Percentiles rank a stretch among this genome's conserved stretches.
Evolutionary conservation across 2,113 vertebrate species (phyloP).

Genomic region (Plestiodon gilberti): DNA sequence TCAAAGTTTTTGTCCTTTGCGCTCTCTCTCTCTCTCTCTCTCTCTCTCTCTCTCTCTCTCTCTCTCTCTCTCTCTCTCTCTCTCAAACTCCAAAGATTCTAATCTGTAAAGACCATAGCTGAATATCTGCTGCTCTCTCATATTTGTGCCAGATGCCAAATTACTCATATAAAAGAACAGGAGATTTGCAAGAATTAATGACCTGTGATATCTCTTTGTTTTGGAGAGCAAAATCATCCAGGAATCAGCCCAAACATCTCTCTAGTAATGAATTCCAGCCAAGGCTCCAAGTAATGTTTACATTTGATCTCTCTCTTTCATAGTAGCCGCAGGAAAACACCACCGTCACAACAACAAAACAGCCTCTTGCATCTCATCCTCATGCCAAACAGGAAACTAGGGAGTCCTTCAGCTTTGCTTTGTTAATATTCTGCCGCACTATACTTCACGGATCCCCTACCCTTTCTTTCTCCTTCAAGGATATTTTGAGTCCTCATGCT

Average conservation of each 20-base stretch:
- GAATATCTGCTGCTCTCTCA: not conserved
- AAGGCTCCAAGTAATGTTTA: not conserved
- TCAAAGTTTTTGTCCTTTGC: slow-evolving; percentile 4
- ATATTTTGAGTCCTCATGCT: not conserved
- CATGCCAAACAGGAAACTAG: not conserved
- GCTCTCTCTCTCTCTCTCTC: not conserved
- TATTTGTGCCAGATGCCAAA: slow-evolving; percentile 12
- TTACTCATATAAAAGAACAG: slow-evolving; percentile 8
- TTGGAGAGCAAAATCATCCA: not conserved
- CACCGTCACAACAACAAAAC: not conserved
- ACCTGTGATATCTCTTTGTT: not conserved
- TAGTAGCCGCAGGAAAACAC: rapidly evolving
- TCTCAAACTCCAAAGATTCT: slow-evolving; percentile 12
- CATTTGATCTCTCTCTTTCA: not conserved
- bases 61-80: slow-evolving; percentile 4
- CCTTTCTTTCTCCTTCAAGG: not conserved
- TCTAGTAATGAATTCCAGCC: not conserved
- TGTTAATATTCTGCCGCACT: not conserved
- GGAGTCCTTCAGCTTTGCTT: not conserved
- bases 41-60: not conserved
- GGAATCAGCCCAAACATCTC: not conserved
- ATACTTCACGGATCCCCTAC: not conserved
- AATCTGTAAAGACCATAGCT: slow-evolving; percentile 15
- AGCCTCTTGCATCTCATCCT: not conserved
- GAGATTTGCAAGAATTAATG: not conserved